phyloP scores from a whole-genome alignment of 2,888 invertebrate species.

The Eupithecia pulchellata region DNA sequence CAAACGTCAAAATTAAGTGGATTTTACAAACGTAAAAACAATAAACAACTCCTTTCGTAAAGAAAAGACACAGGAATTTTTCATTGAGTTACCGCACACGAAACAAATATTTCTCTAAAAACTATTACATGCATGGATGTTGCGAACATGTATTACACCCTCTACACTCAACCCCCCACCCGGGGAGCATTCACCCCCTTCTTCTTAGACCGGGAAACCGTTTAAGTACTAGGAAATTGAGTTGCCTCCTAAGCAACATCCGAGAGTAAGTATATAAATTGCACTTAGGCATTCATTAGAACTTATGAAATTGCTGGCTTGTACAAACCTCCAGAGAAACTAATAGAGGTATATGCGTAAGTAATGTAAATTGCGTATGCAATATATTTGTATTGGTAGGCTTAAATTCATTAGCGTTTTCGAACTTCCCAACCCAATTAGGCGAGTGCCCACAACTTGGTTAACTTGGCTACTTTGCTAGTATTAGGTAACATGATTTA shows the following conservation, averaged over 20 bases:
- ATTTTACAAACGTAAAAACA: background rate
- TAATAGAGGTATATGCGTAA: background rate
- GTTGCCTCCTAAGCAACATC: constrained; percentile 55
- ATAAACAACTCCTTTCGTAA: background rate
- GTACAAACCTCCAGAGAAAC: background rate
- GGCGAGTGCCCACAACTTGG: background rate
- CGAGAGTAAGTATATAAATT: constrained; percentile 54
- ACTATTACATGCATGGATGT: background rate
- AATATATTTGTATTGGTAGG: background rate
- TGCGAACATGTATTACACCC: constrained; percentile 56
- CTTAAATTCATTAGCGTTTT: background rate
- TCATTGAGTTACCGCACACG: background rate
- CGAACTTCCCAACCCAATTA: constrained; percentile 11
- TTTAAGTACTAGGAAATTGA: constrained; percentile 70
- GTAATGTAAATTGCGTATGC: background rate
- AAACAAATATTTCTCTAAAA: background rate
- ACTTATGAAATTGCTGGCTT: constrained; percentile 12
- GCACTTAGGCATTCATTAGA: constrained; percentile 39
- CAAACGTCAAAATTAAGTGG: background rate
- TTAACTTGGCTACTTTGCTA: too few relatives aligned
- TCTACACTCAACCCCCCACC: constrained; percentile 23
- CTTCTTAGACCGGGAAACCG: constrained; percentile 54
- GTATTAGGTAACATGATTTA: background rate
- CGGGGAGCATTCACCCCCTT: background rate
- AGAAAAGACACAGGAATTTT: background rate